phyloP scores from a whole-genome alignment of 2,888 invertebrate species.

The Macaria liturata region DNA sequence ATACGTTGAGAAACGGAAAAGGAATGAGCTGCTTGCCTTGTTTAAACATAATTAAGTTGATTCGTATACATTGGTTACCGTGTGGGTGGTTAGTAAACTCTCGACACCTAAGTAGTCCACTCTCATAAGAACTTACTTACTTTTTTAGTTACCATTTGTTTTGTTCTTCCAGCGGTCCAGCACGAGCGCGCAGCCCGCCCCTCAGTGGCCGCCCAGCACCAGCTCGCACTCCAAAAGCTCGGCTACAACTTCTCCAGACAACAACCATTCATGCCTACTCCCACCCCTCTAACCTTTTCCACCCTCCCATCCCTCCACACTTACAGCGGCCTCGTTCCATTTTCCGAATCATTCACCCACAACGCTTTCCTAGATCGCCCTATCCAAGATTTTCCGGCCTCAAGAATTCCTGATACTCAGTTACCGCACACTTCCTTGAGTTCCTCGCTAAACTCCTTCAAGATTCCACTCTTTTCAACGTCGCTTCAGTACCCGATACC shows the following conservation, averaged over 20 bases:
- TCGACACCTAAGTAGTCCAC: too few species aligned
- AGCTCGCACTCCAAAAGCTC: constrained; percentile 74
- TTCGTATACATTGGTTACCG: too few species aligned
- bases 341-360: constrained; percentile 45
- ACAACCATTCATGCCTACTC: constrained; percentile 50
- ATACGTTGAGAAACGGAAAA: too few species aligned
- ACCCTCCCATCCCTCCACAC: constrained; percentile 56
- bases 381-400: constrained; percentile 46
- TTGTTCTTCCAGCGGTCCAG: constrained; percentile 88
- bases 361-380: constrained; percentile 55
- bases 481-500: constrained; percentile 65
- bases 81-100: too few species aligned
- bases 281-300: constrained; percentile 52
- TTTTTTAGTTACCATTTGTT: too few species aligned
- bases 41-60: too few species aligned
- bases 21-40: too few species aligned
- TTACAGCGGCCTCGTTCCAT: constrained; percentile 50
- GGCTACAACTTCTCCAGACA: constrained; percentile 70
- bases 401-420: constrained; percentile 52
- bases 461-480: constrained; percentile 65
- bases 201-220: constrained; percentile 55
- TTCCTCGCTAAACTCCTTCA: constrained; percentile 58
- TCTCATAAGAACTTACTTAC: too few species aligned
- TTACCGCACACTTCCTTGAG: constrained; percentile 48
- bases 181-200: constrained; percentile 93